Conservation (phyloP, 2,888 invertebrate species). For the Troglohyphantes excavatus region DNA sequence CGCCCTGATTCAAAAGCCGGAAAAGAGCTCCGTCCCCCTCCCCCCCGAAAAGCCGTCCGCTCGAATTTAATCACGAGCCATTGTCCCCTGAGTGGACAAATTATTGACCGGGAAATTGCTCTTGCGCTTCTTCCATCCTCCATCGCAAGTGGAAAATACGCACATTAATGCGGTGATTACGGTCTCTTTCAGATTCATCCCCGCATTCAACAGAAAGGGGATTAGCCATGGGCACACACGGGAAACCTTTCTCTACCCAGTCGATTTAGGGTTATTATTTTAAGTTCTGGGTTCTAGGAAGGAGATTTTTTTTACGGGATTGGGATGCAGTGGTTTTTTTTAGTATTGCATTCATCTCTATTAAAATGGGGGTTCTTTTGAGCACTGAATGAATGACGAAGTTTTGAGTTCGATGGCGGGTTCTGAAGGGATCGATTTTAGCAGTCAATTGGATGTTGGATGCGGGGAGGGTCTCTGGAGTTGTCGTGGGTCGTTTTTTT, state of each 20-base stretch:
- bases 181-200: constrained; percentile 31
- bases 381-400: too few relatives aligned
- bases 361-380: too few relatives aligned
- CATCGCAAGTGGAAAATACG: constrained; percentile 38
- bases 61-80: constrained; percentile 71
- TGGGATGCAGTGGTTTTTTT: too few relatives aligned
- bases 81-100: constrained; percentile 74
- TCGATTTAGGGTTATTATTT: constrained; percentile 13
- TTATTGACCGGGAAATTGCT: constrained; percentile 77
- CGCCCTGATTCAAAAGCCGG: constrained; percentile 73
- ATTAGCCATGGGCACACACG: constrained; percentile 45
- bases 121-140: constrained; percentile 24
- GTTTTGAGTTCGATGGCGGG: too few relatives aligned
- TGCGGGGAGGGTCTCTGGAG: too few relatives aligned
- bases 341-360: too few relatives aligned
- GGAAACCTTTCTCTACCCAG: background rate
- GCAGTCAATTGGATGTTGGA: too few relatives aligned
- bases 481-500: too few relatives aligned
- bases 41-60: background rate
- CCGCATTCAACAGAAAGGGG: background rate
- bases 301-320: too few relatives aligned
- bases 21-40: too few relatives aligned
- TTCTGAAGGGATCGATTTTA: too few relatives aligned
- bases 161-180: constrained; percentile 70
- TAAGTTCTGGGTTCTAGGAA: background rate